Base-by-base conservation (phyloP, 2,797 vertebrate species). In the Micromesistius poutassou region DNA sequence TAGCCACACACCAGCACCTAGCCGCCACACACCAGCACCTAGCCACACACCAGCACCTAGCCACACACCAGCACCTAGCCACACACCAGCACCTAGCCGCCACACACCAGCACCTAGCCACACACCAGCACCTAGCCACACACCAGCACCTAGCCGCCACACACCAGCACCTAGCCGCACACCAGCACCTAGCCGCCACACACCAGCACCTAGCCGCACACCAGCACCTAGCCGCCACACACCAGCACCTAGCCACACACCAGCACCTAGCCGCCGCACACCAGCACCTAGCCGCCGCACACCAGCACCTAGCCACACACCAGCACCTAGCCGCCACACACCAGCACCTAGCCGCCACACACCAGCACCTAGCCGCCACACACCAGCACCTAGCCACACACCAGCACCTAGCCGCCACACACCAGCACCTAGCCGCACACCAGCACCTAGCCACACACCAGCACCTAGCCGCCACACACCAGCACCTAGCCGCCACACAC, bases 121-220 rank as follows among this genome's bases (percentile, higher is more conserved):
- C n/a, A n/a, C n/a, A n/a, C n/a, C n/a, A n/a, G n/a, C n/a, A n/a
- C n/a, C n/a, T n/a, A n/a, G n/a, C n/a, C n/a, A n/a, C n/a, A n/a
- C n/a, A n/a, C n/a, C n/a, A 81, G 78, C 71, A 81, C 78, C 86
- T 77, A 84, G 75, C 74, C 82, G 83, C 72, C 81, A 79, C 81
- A 84, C 74, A 77, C 14, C 6, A 76, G 73, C 81, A 81, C 68
- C 84, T 77, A 62, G 46, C 75, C n/a, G n/a, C n/a, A n/a, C n/a
- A n/a, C n/a, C n/a, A 81, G 78, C 71, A 81, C 78, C 86, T 77
- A 84, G 75, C 74, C 82, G 83, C 72, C 81, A 79, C 81, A 84
- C 74, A 77, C 14, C 6, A 76, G 73, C 81, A 81, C 68, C 84
- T 77, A 62, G 46, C 75, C n/a, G n/a, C n/a, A n/a, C n/a, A n/a